These are phyloP conservation scores for Apodemus agrarius DNA, from an alignment of 2,797 vertebrate genomes.

Conservation along the genomic window DNA sequence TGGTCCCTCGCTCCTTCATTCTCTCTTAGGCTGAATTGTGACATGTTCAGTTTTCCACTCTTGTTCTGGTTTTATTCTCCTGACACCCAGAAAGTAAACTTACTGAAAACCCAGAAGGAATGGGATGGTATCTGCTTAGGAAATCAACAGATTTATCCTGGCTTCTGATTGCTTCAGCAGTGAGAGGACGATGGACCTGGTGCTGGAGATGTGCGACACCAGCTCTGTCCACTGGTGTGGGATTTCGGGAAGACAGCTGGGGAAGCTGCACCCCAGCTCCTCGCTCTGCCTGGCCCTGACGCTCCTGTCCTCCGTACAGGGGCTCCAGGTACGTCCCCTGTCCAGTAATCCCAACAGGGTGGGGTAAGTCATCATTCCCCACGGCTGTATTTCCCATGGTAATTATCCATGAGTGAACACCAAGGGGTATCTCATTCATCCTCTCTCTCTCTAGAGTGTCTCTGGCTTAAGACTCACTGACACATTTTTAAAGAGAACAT, in stretches of 20 bases:
- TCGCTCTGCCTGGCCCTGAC: conserved; percentile 95
- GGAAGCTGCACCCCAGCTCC: conserved; percentile 94
- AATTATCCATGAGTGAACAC: conserved; percentile 56
- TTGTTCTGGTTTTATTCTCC: conserved; percentile 42
- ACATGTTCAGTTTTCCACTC: conserved; percentile 25
- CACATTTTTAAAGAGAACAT: conserved; percentile 98
- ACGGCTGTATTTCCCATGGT: conserved; percentile 10
- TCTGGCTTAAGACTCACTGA: conserved; percentile 97
- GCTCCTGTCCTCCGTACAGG: conserved; percentile 95
- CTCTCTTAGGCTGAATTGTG: conserved; percentile 14
- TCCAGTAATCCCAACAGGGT: neutral
- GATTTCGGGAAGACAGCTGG: conserved; percentile 96
- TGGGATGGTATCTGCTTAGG: neutral
- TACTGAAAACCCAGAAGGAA: conserved; percentile 12
- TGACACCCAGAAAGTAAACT: conserved; percentile 52
- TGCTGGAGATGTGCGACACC: conserved; percentile 98
- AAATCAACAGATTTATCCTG: conserved; percentile 74
- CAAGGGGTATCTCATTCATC: neutral
- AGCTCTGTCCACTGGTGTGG: conserved; percentile 98
- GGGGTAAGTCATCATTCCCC: neutral
- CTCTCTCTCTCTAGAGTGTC: conserved; percentile 90
- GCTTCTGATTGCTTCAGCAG: conserved; percentile 86
- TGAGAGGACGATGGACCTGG: conserved; percentile 98
- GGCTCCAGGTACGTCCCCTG: conserved; percentile 92
- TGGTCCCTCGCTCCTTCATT: neutral